Evolutionary conservation across 1,140 invertebrate species (phyloP).

Genomic region (Drosophila sucinea): DNA sequence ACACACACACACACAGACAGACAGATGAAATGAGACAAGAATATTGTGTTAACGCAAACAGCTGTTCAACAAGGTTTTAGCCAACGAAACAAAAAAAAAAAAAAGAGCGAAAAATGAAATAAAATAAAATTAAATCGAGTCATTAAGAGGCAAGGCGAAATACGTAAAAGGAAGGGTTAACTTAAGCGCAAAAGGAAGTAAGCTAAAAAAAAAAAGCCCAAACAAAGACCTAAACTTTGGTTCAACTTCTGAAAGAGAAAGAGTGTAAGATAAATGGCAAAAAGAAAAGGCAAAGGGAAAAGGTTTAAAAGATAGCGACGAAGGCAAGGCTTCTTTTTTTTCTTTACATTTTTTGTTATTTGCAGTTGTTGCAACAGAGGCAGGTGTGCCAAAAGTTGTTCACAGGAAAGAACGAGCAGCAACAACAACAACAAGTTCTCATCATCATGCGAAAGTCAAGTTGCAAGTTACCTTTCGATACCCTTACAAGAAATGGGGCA

Average conservation of each 20-base stretch:
- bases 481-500: neutral
- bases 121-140: slow-evolving; percentile 55
- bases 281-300: slow-evolving; percentile 5
- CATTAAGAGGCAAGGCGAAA: slow-evolving; percentile 38
- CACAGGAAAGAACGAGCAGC: slow-evolving; percentile 48
- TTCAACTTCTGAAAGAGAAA: slow-evolving; percentile 31
- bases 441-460: slow-evolving; percentile 48
- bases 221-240: slow-evolving; percentile 52
- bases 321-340: slow-evolving; percentile 45
- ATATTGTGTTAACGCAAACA: slow-evolving; percentile 73
- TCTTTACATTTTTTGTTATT: slow-evolving; percentile 1
- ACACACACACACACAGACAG: slow-evolving; percentile 35
- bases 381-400: slow-evolving; percentile 69
- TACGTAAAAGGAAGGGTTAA: neutral
- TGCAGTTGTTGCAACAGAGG: slow-evolving; percentile 22
- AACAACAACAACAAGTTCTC: slow-evolving; percentile 37
- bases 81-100: slow-evolving; percentile 21
- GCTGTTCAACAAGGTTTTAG: slow-evolving; percentile 51
- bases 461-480: slow-evolving; percentile 14
- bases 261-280: neutral
- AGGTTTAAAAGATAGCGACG: slow-evolving; percentile 3
- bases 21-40: slow-evolving; percentile 42
- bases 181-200: slow-evolving; percentile 37
- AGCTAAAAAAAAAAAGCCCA: slow-evolving; percentile 8
- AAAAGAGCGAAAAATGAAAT: slow-evolving; percentile 17